These are phyloP conservation scores for Myripristis murdjan DNA, from an alignment of 2,797 vertebrate genomes.

Conservation along the genomic window DNA sequence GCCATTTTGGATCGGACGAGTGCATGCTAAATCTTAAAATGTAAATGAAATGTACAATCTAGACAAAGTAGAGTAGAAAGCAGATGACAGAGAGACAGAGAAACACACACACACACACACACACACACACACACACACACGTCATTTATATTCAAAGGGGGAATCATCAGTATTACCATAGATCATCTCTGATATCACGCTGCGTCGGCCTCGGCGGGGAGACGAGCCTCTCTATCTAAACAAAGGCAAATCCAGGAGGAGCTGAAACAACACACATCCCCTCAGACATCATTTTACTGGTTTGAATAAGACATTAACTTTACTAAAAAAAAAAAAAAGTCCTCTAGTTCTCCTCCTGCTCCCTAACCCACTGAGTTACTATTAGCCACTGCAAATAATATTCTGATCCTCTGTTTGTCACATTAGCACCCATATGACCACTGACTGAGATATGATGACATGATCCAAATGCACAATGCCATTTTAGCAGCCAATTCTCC, in stretches of 20 bases:
- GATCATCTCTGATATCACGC: not conserved
- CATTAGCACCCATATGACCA: too few relatives aligned
- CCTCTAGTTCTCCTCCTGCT: too few relatives aligned
- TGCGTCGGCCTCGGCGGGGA: not conserved
- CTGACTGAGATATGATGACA: too few relatives aligned
- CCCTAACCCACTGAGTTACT: too few relatives aligned
- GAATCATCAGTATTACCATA: not conserved
- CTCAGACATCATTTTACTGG: not conserved
- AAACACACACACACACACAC: slow-evolving; percentile 1
- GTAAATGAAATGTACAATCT: too few relatives aligned
- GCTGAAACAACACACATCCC: not conserved
- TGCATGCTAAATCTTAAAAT: too few relatives aligned
- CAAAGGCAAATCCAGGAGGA: not conserved
- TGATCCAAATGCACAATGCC: too few relatives aligned
- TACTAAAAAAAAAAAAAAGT: not conserved
- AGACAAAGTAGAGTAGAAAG: too few relatives aligned
- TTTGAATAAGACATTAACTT: slow-evolving; percentile 1
- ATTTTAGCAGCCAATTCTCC: too few relatives aligned
- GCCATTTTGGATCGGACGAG: too few relatives aligned
- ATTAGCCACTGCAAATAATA: too few relatives aligned
- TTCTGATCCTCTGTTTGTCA: too few relatives aligned
- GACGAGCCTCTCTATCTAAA: not conserved
- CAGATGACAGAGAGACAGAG: not conserved
- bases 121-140: not conserved
- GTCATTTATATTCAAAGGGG: not conserved